Percentiles rank a stretch among this genome's conserved stretches.
Evolutionary conservation across 2,113 vertebrate genomes (phyloP).

Genomic region (Lagenorhynchus albirostris): DNA sequence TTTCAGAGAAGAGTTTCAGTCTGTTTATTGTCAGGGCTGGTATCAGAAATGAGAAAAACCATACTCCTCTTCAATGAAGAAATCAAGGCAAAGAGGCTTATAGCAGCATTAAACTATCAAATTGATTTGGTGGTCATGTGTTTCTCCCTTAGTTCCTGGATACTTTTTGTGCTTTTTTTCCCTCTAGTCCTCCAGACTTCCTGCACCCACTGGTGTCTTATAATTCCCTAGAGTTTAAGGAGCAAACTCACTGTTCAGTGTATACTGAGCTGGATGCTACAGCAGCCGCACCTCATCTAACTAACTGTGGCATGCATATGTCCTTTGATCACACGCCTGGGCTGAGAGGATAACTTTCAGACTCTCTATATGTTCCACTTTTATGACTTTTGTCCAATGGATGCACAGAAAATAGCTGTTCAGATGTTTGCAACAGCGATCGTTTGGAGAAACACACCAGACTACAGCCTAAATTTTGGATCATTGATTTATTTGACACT

Average conservation of each 20-base stretch:
- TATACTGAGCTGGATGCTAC: not conserved
- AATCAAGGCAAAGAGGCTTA: not conserved
- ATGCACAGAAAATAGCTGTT: not conserved
- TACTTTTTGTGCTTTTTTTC: not conserved
- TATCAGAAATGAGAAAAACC: constrained; percentile 12
- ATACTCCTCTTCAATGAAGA: not conserved
- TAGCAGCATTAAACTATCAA: not conserved
- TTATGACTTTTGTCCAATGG: not conserved
- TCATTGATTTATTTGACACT: not conserved
- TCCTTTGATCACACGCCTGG: not conserved
- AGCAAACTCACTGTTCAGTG: not conserved
- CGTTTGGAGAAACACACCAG: not conserved
- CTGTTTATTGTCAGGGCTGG: not conserved
- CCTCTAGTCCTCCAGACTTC: not conserved
- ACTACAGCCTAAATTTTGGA: not conserved
- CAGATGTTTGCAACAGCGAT: not conserved
- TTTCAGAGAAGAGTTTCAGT: not conserved
- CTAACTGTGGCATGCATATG: not conserved
- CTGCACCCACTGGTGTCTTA: not conserved
- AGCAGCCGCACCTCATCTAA: not conserved
- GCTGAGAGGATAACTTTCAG: not conserved
- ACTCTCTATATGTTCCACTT: not conserved
- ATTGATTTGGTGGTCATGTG: not conserved
- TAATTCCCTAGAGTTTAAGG: not conserved
- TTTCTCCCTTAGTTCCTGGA: not conserved